phyloP scores from a whole-genome alignment of 2,888 invertebrate species.

The Torymus auratus region DNA sequence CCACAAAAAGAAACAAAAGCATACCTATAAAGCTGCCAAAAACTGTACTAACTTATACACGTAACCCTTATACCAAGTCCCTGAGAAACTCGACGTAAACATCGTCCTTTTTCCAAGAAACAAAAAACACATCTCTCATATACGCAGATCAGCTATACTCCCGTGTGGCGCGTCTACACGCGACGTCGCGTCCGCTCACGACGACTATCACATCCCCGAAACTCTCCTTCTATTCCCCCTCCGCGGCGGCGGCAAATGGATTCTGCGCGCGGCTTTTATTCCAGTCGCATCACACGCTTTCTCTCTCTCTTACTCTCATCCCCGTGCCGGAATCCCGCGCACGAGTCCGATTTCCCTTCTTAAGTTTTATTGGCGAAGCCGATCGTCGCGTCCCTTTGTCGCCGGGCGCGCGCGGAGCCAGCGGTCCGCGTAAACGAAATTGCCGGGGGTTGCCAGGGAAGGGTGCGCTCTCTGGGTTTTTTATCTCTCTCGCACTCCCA shows the following conservation, averaged over 20 bases:
- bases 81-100: no score
- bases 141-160: no score
- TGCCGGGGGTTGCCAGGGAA: constrained; percentile 67
- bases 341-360: constrained; percentile 71
- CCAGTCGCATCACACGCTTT: not conserved
- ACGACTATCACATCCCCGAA: not conserved
- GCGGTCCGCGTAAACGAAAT: constrained; percentile 75
- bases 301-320: constrained; percentile 65
- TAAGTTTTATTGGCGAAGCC: constrained; percentile 72
- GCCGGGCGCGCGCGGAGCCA: constrained; percentile 67
- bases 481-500: constrained; percentile 10
- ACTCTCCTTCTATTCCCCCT: not conserved
- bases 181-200: not conserved
- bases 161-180: no score
- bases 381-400: constrained; percentile 71
- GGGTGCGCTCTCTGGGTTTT: constrained; percentile 34
- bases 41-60: no score
- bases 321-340: constrained; percentile 71
- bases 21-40: no score
- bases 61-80: no score
- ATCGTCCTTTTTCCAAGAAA: no score
- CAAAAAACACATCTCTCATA: no score
- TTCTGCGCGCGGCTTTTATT: constrained; percentile 2
- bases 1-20: no score
- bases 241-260: constrained; percentile 61